These are phyloP conservation scores for Pimpla rufipes DNA, from an alignment of 2,888 invertebrate genomes.

Conservation along the genomic window DNA sequence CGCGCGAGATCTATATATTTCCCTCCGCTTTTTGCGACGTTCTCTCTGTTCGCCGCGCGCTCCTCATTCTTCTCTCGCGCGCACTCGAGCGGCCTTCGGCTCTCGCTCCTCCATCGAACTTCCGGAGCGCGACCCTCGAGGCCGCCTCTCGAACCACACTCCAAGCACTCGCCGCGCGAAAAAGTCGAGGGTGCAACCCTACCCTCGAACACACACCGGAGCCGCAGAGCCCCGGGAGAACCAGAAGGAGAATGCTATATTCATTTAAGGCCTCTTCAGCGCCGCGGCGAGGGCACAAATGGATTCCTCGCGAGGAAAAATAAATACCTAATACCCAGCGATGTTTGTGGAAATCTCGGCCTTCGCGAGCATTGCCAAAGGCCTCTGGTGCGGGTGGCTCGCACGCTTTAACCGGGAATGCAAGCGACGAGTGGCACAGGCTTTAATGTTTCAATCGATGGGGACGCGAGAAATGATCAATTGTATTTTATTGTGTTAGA, in stretches of 20 bases:
- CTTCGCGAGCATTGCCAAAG: no score
- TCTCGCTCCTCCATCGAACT: slow-evolving; percentile 51
- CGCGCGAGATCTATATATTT: slow-evolving; percentile 6
- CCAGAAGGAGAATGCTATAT: slow-evolving; percentile 38
- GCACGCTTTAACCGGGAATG: neutral
- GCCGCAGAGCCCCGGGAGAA: neutral
- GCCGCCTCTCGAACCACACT: slow-evolving; percentile 51
- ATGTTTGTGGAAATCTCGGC: neutral
- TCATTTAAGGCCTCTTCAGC: slow-evolving; percentile 13
- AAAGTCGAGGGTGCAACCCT: slow-evolving; percentile 38
- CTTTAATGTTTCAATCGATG: no score
- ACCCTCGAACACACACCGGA: slow-evolving; percentile 7
- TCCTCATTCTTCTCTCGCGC: slow-evolving; percentile 34
- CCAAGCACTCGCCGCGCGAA: slow-evolving; percentile 29
- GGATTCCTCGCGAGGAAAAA: neutral
- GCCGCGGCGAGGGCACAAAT: neutral
- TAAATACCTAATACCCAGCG: neutral
- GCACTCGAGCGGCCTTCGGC: slow-evolving; percentile 18
- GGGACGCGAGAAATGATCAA: no score
- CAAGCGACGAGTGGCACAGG: no score
- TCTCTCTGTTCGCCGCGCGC: slow-evolving; percentile 18
- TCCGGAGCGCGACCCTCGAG: slow-evolving; percentile 46
- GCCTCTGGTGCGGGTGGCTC: neutral
- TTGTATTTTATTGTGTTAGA: no score
- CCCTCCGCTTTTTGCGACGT: neutral